Evolutionary conservation across 2,113 vertebrate species (phyloP), one percentile per base, ranked within the genome.

Genomic region (Carassius carassius): DNA sequence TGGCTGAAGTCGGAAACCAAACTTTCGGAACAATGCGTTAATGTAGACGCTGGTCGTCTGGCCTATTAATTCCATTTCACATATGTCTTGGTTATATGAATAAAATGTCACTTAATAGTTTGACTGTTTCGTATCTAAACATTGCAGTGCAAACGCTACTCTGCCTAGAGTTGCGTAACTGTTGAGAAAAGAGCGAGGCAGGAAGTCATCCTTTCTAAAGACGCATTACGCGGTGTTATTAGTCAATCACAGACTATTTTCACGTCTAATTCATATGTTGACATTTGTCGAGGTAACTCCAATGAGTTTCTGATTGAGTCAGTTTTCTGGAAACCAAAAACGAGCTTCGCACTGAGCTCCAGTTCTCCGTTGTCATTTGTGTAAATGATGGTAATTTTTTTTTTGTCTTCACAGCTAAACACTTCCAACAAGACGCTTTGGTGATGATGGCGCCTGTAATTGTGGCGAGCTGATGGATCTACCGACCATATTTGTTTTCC

Each of bases 371-470:
- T 51, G n/a, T 4, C 3, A 25, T 54, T 54, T 56, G 5, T 82
- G 19, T 35, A 17, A n/a, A n/a, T 60, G 3, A 69, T 51, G 17
- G 17, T 82, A 21, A 14, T 70, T 51, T n/a, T 70, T 70, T 25
- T 54, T 82, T 82, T 72, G 3, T 25, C 51, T 82, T 82, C 21
- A 72, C 49, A 82, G 81, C 2, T 72, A 19, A 58, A 72, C 47
- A 35, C 75, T 93, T 89, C 87, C 82, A 87, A 85, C 90, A 86
- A 77, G 37, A 85, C 85, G 32, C 56, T 16, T 74, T 65, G 25
- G n/a, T 41, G 23, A 85, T 79, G 79, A 92, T 92, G 94, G 85
- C 35, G 3, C 87, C 56, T 86, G 12, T 89, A 58, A 91, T 16
- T 25, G 37, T 58, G 67, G 60, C 76, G 23, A 74, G 19, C 78